These are phyloP conservation scores for Campylorhamphus procurvoides DNA, from an alignment of 2,113 vertebrate genomes.

Conservation along the genomic window DNA sequence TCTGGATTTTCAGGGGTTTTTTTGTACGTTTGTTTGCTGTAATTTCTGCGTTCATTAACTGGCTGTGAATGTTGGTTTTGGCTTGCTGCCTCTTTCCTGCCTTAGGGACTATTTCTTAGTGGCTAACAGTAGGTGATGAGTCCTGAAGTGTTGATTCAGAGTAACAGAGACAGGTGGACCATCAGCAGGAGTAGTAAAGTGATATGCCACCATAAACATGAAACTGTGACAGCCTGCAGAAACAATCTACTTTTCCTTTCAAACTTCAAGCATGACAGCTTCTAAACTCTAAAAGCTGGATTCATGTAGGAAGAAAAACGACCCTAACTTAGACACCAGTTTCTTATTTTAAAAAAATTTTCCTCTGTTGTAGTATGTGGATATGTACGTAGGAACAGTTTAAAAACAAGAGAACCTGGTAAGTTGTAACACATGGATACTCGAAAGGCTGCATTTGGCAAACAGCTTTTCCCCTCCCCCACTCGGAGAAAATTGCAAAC, in stretches of 20 bases:
- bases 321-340: background rate
- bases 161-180: background rate
- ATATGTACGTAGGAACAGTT: background rate
- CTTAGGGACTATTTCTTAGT: background rate
- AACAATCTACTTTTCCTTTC: slow-evolving; percentile 10
- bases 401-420: background rate
- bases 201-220: background rate
- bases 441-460: background rate
- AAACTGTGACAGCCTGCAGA: background rate
- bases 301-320: background rate
- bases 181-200: slow-evolving; percentile 1
- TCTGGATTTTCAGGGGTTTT: background rate
- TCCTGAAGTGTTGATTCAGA: background rate
- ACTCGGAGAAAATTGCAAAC: background rate
- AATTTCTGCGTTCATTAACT: slow-evolving; percentile 7
- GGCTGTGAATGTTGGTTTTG: background rate
- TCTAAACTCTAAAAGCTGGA: background rate
- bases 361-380: background rate
- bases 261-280: background rate
- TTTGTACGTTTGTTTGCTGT: slow-evolving; percentile 1
- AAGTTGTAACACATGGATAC: background rate
- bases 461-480: background rate
- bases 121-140: slow-evolving; percentile 17
- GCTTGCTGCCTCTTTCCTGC: slow-evolving; percentile 24
- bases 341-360: background rate